Conservation (phyloP, 2,797 vertebrate species). For the Sylvia borin region DNA sequence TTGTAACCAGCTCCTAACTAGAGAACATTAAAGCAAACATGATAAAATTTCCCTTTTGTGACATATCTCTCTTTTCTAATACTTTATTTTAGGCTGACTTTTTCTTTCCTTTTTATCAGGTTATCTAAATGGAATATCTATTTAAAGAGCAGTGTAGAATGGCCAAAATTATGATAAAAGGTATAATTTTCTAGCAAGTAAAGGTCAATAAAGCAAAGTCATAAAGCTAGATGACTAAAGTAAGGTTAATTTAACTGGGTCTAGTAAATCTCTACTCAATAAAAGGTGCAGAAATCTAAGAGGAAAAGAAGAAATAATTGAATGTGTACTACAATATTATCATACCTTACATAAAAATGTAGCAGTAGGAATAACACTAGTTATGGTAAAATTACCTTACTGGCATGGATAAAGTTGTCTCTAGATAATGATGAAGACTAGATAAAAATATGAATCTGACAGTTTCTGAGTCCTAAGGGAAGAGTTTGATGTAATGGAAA, state of each 20-base stretch:
- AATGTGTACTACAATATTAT: background rate
- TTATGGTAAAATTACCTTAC: background rate
- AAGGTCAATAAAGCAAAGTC: background rate
- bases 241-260: background rate
- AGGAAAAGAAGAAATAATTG: background rate
- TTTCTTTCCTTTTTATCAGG: background rate
- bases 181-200: background rate
- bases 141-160: background rate
- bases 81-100: background rate
- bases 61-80: background rate
- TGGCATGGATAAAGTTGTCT: background rate
- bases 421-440: slow-evolving; percentile 12
- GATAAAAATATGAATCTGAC: slow-evolving; percentile 45
- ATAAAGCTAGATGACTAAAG: background rate
- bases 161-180: background rate
- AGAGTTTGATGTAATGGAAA: slow-evolving; percentile 29
- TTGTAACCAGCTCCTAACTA: background rate
- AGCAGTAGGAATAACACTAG: background rate
- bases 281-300: background rate
- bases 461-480: slow-evolving; percentile 20
- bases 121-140: background rate
- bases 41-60: background rate
- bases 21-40: background rate
- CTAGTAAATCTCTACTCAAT: background rate
- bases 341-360: slow-evolving; percentile 1